phyloP scores from a whole-genome alignment of 2,888 invertebrate species.

The Polydrusus tereticollis region DNA sequence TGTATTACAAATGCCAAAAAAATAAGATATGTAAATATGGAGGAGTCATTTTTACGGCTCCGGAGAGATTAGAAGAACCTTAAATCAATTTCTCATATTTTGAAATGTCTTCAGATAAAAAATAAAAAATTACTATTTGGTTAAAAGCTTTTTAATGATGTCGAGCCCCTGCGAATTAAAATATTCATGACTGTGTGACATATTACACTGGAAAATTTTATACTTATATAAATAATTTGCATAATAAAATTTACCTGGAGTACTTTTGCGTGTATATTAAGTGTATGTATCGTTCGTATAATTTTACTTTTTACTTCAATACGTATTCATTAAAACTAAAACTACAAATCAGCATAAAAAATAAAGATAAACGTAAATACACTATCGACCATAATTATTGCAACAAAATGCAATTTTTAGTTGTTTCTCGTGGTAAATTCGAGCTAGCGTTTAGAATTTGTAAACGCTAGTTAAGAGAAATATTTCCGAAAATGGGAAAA shows the following conservation, averaged over 20 bases:
- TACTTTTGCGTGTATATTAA: neutral
- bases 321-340: too few relatives aligned
- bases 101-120: slow-evolving; percentile 17
- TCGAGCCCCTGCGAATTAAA: slow-evolving; percentile 7
- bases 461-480: too few relatives aligned
- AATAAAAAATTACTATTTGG: slow-evolving; percentile 15
- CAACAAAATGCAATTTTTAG: too few relatives aligned
- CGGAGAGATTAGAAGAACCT: slow-evolving; percentile 9
- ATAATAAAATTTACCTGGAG: neutral
- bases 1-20: slow-evolving; percentile 14
- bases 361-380: too few relatives aligned
- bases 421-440: too few relatives aligned
- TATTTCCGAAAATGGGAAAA: too few relatives aligned
- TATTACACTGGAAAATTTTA: slow-evolving; percentile 1
- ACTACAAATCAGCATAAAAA: too few relatives aligned
- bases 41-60: slow-evolving; percentile 17
- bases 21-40: slow-evolving; percentile 22
- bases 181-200: slow-evolving; percentile 6
- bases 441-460: too few relatives aligned
- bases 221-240: neutral
- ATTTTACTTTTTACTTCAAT: too few relatives aligned
- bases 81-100: slow-evolving; percentile 22
- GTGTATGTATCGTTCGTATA: neutral
- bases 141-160: slow-evolving; percentile 13
- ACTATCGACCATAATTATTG: too few relatives aligned